A percentile compares a stretch with the other conserved stretches of the same genome.
phyloP scores from a whole-genome alignment of 2,888 invertebrate genomes.

The Ypsolopha scabrella region DNA sequence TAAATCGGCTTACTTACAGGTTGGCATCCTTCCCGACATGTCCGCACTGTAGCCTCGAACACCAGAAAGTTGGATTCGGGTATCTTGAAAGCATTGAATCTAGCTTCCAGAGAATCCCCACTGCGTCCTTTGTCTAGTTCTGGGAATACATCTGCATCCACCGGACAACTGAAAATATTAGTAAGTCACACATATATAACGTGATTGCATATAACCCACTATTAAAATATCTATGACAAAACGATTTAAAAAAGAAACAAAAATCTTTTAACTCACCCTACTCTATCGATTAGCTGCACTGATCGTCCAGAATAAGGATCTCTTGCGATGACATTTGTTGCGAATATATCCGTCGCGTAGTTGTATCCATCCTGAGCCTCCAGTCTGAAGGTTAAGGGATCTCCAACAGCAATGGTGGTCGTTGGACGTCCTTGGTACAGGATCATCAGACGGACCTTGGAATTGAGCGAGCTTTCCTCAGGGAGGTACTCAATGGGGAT shows the following conservation, averaged over 20 bases:
- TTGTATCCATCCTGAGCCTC: constrained; percentile 92
- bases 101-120: constrained; percentile 88
- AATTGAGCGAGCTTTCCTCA: constrained; percentile 91
- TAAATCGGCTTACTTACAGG: constrained; percentile 64
- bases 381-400: constrained; percentile 88
- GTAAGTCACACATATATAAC: not conserved
- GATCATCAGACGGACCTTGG: constrained; percentile 86
- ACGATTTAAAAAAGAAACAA: not conserved
- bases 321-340: constrained; percentile 91
- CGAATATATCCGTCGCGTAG: constrained; percentile 90
- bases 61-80: constrained; percentile 94
- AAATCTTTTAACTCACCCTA: constrained; percentile 73
- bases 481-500: constrained; percentile 94
- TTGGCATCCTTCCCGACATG: constrained; percentile 90
- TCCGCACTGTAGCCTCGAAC: constrained; percentile 91
- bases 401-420: constrained; percentile 93
- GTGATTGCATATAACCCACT: too few relatives aligned
- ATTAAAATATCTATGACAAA: too few relatives aligned
- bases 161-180: constrained; percentile 77
- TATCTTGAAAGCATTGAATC: constrained; percentile 94
- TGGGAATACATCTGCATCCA: constrained; percentile 92
- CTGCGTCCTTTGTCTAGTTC: constrained; percentile 88
- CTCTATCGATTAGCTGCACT: constrained; percentile 89
- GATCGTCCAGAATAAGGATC: constrained; percentile 93
- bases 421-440: constrained; percentile 92